Conservation (phyloP, 1,140 invertebrate species). For the Heliothis virescens region DNA sequence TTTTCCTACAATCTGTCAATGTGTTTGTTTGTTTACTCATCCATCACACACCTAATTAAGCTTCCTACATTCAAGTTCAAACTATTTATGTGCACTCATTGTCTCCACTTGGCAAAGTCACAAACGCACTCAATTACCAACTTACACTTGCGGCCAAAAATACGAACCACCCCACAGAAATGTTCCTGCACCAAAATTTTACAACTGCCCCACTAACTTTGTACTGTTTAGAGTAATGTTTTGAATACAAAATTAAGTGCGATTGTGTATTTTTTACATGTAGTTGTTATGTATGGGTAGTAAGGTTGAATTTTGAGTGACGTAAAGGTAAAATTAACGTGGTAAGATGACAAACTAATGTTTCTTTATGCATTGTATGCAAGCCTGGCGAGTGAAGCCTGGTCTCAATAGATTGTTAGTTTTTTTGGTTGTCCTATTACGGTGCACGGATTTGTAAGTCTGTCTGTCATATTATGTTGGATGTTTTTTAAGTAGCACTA, state of each 20-base stretch:
- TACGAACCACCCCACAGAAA: neutral
- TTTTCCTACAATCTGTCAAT: too few species aligned
- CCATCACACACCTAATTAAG: slow-evolving; percentile 24
- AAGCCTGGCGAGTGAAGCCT: slow-evolving; percentile 44
- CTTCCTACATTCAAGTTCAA: slow-evolving; percentile 55
- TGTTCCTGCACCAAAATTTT: slow-evolving; percentile 1
- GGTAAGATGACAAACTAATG: slow-evolving; percentile 43
- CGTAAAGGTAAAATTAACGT: neutral
- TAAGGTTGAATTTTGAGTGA: slow-evolving; percentile 23
- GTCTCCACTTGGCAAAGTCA: slow-evolving; percentile 65
- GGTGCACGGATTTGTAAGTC: slow-evolving; percentile 45
- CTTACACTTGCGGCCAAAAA: slow-evolving; percentile 20
- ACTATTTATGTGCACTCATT: slow-evolving; percentile 62
- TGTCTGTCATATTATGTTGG: slow-evolving; percentile 45
- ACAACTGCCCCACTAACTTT: slow-evolving; percentile 35
- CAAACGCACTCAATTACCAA: slow-evolving; percentile 48
- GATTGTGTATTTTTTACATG: neutral
- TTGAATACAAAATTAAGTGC: slow-evolving; percentile 31
- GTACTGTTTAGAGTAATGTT: slow-evolving; percentile 43
- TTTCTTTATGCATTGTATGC: slow-evolving; percentile 56
- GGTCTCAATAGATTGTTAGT: slow-evolving; percentile 51
- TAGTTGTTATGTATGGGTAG: neutral
- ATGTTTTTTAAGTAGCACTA: slow-evolving; percentile 45
- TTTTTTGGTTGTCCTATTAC: slow-evolving; percentile 54
- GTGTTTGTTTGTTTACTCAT: neutral